These are phyloP conservation scores for Tubiluchus corallicola DNA, from an alignment of 2,888 invertebrate genomes.

Conservation along the genomic window DNA sequence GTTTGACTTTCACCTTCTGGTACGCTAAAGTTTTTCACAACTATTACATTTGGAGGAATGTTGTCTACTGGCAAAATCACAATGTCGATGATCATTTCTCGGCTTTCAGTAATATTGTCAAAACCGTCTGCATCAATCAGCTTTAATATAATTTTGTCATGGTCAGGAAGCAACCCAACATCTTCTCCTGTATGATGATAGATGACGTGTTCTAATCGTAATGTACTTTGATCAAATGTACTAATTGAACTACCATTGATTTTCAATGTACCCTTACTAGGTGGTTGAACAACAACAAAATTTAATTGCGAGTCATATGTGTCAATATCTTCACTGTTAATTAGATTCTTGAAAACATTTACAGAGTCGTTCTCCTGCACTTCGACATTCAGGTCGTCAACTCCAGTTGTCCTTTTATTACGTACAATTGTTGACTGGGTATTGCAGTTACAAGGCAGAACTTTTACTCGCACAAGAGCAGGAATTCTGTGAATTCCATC, in stretches of 20 bases:
- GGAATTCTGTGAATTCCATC: conserved; percentile 28
- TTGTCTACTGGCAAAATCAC: conserved; percentile 25
- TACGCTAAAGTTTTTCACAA: conserved; percentile 18
- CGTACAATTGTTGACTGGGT: conserved; percentile 18
- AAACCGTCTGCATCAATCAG: conserved; percentile 21
- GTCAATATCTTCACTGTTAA: conserved; percentile 22
- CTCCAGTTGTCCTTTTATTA: conserved; percentile 17
- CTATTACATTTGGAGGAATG: conserved; percentile 20
- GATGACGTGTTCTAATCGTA: conserved; percentile 18
- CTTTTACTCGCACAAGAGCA: conserved; percentile 19
- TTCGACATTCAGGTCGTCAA: conserved; percentile 18
- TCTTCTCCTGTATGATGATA: conserved; percentile 26
- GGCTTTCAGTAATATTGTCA: conserved; percentile 19
- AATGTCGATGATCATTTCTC: conserved; percentile 20
- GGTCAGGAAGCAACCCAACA: conserved; percentile 18
- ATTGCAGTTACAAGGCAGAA: conserved; percentile 24
- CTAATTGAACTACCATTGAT: conserved; percentile 17
- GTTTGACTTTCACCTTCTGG: conserved; percentile 21
- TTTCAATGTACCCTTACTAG: conserved; percentile 19
- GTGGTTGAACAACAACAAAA: conserved; percentile 19
- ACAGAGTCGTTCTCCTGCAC: conserved; percentile 21
- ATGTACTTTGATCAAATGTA: conserved; percentile 24
- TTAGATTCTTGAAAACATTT: conserved; percentile 16
- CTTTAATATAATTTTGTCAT: conserved; percentile 23
- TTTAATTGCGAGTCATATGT: conserved; percentile 21